phyloP scores from a whole-genome alignment of 2,888 invertebrate species.

The Brachynemurus nebulosus region DNA sequence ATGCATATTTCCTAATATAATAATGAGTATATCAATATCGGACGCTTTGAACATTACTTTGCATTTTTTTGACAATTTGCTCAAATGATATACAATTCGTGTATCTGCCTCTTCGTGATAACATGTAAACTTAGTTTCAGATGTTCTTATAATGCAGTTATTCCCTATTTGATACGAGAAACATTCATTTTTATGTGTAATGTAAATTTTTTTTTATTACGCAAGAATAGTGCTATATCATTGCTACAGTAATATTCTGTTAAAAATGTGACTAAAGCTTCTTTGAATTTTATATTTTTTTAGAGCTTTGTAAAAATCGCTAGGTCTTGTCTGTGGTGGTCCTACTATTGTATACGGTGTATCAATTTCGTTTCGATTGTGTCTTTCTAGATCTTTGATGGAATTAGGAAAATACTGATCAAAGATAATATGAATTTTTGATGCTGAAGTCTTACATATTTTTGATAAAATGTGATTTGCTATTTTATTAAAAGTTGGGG shows the following conservation, averaged over 20 bases:
- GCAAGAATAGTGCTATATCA: conserved; percentile 15
- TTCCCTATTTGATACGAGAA: conserved; percentile 4
- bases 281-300: conserved; percentile 19
- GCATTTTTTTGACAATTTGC: conserved; percentile 7
- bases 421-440: conserved; percentile 16
- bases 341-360: conserved; percentile 17
- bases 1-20: conserved; percentile 14
- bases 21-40: conserved; percentile 15
- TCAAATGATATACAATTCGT: conserved; percentile 13
- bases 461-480: conserved; percentile 14
- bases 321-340: conserved; percentile 18
- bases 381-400: conserved; percentile 21
- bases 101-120: conserved; percentile 16
- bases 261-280: conserved; percentile 17
- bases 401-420: conserved; percentile 22
- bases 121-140: conserved; percentile 9
- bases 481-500: conserved; percentile 17
- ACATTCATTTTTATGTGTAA: conserved; percentile 10
- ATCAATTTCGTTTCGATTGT: conserved; percentile 13
- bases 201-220: conserved; percentile 13
- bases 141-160: conserved; percentile 7
- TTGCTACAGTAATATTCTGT: conserved; percentile 15
- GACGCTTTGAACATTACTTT: conserved; percentile 14
- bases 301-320: conserved; percentile 16
- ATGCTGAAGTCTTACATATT: conserved; percentile 13